Conservation (phyloP, 1,140 invertebrate species). For the Semibalanus balanoides region DNA sequence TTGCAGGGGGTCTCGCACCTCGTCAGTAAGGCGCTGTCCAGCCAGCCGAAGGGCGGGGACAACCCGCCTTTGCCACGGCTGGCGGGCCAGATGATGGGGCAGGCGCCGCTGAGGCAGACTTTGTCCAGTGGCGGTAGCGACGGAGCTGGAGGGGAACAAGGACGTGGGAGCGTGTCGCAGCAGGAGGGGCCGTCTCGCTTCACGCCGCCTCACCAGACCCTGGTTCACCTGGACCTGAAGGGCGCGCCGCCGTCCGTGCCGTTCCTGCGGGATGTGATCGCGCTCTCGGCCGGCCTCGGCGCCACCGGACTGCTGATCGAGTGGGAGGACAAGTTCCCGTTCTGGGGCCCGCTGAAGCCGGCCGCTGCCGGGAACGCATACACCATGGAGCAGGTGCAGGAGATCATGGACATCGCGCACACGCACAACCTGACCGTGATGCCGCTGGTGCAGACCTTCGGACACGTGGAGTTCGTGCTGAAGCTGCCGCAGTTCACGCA, state of each 20-base stretch:
- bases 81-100: too few relatives aligned
- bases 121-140: too few relatives aligned
- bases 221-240: conserved; percentile 79
- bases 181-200: neutral
- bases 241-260: conserved; percentile 57
- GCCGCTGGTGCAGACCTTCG: conserved; percentile 26
- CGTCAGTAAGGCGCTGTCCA: too few relatives aligned
- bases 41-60: neutral
- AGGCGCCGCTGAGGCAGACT: too few relatives aligned
- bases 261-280: conserved; percentile 55
- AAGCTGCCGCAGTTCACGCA: conserved; percentile 33
- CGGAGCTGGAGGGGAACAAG: too few relatives aligned
- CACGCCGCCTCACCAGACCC: conserved; percentile 9
- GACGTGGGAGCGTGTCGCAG: neutral
- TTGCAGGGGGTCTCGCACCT: too few relatives aligned
- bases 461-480: conserved; percentile 30
- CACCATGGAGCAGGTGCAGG: conserved; percentile 27
- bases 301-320: conserved; percentile 38
- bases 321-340: conserved; percentile 42
- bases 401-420: conserved; percentile 26
- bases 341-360: conserved; percentile 22
- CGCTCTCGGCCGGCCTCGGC: conserved; percentile 50
- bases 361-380: conserved; percentile 24
- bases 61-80: neutral
- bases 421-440: conserved; percentile 27